These are phyloP conservation scores for Plestiodon gilberti DNA, from an alignment of 2,113 vertebrate species.

Conservation along the genomic window DNA sequence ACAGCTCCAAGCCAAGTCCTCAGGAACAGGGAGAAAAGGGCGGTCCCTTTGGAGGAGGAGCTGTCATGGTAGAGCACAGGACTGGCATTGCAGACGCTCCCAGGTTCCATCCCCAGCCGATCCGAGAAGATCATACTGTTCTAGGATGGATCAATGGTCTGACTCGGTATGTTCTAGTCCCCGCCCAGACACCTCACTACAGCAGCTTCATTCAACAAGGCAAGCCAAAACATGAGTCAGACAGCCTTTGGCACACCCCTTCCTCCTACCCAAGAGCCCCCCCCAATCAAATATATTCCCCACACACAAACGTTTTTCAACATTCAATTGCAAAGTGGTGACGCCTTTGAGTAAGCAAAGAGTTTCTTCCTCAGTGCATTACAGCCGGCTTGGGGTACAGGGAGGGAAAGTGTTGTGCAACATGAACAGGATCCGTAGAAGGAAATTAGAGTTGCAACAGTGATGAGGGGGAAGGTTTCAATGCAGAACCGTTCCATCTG, in stretches of 20 bases:
- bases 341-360: neutral
- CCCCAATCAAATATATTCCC: neutral
- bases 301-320: neutral
- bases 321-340: neutral
- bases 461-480: neutral
- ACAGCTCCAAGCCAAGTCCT: no score
- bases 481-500: neutral
- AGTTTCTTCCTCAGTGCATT: conserved; percentile 40
- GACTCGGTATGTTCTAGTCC: no score
- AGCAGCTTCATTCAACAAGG: neutral
- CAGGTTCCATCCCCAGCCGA: no score
- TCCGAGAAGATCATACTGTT: no score
- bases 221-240: neutral
- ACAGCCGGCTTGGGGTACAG: neutral
- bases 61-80: no score
- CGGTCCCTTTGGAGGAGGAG: no score
- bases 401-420: neutral
- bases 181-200: neutral
- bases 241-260: neutral
- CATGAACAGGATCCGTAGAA: conserved; percentile 14
- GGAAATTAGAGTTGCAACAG: no score
- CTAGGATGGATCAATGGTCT: no score
- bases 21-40: no score
- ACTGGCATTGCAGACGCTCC: no score
- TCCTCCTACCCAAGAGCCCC: neutral